Percentiles rank a stretch among this genome's conserved stretches.
Evolutionary conservation across 2,797 vertebrate genomes (phyloP).

Genomic region (Lycodopsis pacificus): DNA sequence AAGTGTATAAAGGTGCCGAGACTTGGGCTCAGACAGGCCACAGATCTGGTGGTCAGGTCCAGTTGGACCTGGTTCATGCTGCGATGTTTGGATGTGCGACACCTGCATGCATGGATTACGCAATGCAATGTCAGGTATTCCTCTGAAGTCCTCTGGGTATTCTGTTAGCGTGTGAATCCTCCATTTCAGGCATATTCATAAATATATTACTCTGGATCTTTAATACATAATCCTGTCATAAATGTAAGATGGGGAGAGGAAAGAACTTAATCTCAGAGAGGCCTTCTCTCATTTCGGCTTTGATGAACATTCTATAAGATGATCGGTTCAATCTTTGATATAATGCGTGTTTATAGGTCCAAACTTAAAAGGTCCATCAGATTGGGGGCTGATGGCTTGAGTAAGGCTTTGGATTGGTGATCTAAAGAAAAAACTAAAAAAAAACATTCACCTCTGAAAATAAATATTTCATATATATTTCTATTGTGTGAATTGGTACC

Average conservation of each 20-base stretch:
- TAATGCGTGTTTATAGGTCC: conserved; percentile 80
- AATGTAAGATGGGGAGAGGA: conserved; percentile 50
- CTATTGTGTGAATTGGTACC: conserved; percentile 74
- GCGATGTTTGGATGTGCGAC: conserved; percentile 30
- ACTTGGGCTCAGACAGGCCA: conserved; percentile 64
- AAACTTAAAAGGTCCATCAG: conserved; percentile 76
- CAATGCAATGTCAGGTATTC: conserved; percentile 42
- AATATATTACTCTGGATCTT: conserved; percentile 79
- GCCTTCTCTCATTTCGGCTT: conserved; percentile 58
- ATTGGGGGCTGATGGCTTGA: conserved; percentile 69
- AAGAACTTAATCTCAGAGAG: conserved; percentile 77
- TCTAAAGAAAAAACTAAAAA: conserved; percentile 79
- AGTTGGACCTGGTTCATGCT: conserved; percentile 47
- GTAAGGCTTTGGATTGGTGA: conserved; percentile 89
- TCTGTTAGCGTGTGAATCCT: conserved; percentile 52
- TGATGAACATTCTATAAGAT: conserved; percentile 76
- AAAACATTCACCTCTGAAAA: conserved; percentile 87
- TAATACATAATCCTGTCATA: conserved; percentile 68
- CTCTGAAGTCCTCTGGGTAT: conserved; percentile 37
- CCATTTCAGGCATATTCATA: conserved; percentile 63
- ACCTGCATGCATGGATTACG: conserved; percentile 37
- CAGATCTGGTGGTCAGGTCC: conserved; percentile 55
- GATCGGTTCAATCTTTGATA: conserved; percentile 79
- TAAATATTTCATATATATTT: conserved; percentile 84
- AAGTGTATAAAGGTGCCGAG: conserved; percentile 70